Evolutionary conservation across 1,140 invertebrate species (phyloP), one percentile per base, ranked within the genome.

Genomic region (Yoshiicerus persimilis): DNA sequence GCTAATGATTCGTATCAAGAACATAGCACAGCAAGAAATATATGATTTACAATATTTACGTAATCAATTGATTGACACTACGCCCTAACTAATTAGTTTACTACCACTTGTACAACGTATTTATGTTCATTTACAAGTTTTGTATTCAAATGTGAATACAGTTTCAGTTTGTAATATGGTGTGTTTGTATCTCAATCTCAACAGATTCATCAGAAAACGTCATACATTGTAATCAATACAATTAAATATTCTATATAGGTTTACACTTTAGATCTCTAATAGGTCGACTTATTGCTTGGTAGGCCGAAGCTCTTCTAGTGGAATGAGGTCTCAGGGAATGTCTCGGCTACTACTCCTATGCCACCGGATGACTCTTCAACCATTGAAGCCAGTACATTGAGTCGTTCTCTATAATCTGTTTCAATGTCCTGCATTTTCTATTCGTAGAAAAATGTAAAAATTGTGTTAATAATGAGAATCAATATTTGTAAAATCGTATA

Each of bases 211-310:
- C 66, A 70, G 25, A 70, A 70, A 70, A 70, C 25, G 9, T 64
- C 62, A 64, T 64, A 32, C 23, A 70, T 70, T 30, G 25, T 70
- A 47, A 47, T 32, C 25, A 25, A 70, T 70, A 30, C 25, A 16
- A 70, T 47, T 47, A 25, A 23, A 30, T 70, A 27, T 13, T 30
- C 30, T 30, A 70, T 70, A 70, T 32, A 30, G 23, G 25, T 30
- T 30, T 32, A 70, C 66, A 56, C 39, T 85, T 56, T 85, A 41
- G 23, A 87, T 47, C 86, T 47, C 36, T 66, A 62, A 32, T 87
- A 89, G 86, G 88, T 89, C 86, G 88, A 89, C 38, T 87, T 89
- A 89, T 89, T 89, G 88, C 88, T 87, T 87, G 84, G 83, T 86
- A 89, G 88, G 88, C 88, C 88, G 88, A 89, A 86, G 62, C 86